Percentiles rank a stretch among this genome's conserved stretches.
Evolutionary conservation across 2,113 vertebrate species (phyloP).

Genomic region (Gila orcuttii): DNA sequence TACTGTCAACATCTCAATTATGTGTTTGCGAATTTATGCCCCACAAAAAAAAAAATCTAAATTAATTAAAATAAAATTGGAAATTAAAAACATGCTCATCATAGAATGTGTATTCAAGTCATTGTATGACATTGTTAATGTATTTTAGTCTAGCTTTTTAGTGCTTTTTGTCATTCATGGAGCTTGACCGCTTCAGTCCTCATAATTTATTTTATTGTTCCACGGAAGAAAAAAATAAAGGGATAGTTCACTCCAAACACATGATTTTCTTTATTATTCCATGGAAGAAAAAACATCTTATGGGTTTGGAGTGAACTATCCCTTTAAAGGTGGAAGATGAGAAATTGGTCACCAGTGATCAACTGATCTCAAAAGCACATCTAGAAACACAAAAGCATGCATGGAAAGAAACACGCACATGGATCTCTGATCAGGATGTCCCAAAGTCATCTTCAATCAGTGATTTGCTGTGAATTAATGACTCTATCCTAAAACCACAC

Average conservation of each 20-base stretch:
- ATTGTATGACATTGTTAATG: background rate
- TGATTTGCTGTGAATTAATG: constrained; percentile 82
- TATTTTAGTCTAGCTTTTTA: background rate
- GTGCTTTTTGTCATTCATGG: background rate
- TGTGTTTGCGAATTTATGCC: background rate
- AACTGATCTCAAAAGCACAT: background rate
- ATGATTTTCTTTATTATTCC: background rate
- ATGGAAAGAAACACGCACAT: background rate
- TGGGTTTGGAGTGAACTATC: background rate
- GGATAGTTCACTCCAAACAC: too few relatives aligned
- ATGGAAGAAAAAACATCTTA: background rate
- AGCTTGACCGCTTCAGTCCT: background rate
- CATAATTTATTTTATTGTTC: background rate
- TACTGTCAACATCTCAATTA: too few relatives aligned
- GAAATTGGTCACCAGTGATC: background rate
- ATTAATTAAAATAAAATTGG: too few relatives aligned
- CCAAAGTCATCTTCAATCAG: constrained; percentile 82
- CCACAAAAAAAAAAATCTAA: background rate
- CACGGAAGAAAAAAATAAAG: background rate
- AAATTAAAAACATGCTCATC: background rate
- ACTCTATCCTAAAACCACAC: constrained; percentile 58
- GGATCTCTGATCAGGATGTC: constrained; percentile 43
- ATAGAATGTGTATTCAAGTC: background rate
- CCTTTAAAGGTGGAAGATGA: background rate
- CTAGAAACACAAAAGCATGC: constrained; percentile 3